Conservation (phyloP, 2,113 vertebrate species). For the Balaeniceps rex region DNA sequence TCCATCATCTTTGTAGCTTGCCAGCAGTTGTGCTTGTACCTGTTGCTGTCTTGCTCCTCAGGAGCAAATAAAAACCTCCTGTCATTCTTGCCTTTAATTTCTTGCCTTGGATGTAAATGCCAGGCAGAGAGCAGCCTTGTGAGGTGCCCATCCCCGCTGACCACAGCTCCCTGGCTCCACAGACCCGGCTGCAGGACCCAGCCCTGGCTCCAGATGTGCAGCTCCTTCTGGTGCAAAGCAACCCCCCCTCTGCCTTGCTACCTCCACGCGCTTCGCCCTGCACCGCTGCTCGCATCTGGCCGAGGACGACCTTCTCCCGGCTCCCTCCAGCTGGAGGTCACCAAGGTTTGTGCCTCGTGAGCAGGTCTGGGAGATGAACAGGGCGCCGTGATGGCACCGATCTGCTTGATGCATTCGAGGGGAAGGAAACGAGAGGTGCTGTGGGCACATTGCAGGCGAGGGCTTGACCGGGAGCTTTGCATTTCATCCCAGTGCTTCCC, state of each 20-base stretch:
- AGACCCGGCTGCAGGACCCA: neutral
- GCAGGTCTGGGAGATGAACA: neutral
- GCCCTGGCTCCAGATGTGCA: neutral
- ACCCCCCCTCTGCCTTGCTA: neutral
- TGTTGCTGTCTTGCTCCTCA: neutral
- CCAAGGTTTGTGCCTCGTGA: neutral
- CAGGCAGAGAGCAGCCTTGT: neutral
- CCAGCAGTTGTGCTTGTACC: neutral
- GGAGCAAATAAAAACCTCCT: neutral
- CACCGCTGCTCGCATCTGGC: neutral
- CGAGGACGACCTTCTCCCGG: neutral
- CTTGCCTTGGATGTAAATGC: neutral
- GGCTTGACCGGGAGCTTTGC: neutral
- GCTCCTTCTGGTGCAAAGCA: neutral
- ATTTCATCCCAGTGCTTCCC: neutral
- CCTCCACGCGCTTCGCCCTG: fast-evolving
- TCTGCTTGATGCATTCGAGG: no score
- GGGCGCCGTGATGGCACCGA: neutral
- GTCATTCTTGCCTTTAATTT: neutral
- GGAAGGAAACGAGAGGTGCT: neutral
- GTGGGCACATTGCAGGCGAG: neutral
- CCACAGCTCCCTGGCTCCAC: no score
- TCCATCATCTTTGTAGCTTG: neutral
- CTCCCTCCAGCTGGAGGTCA: neutral
- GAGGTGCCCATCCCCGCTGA: neutral